phyloP scores from a whole-genome alignment of 2,113 vertebrate species.

The Charadrius vociferus region DNA sequence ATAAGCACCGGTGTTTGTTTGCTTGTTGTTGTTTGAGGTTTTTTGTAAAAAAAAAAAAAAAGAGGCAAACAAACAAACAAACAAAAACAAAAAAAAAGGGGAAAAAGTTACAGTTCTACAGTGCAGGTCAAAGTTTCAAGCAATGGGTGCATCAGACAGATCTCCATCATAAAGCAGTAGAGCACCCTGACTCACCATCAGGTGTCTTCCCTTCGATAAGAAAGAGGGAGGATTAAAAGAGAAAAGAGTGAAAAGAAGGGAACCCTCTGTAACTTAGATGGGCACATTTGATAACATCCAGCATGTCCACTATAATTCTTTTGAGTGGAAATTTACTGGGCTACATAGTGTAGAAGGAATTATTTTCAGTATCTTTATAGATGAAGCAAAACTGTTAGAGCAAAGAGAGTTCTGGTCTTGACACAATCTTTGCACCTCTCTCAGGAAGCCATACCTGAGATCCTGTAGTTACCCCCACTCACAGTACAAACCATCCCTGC shows the following conservation, averaged over 20 bases:
- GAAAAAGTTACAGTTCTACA: not conserved
- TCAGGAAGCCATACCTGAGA: not conserved
- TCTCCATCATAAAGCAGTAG: not conserved
- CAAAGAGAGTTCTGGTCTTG: not conserved
- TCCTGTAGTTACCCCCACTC: not conserved
- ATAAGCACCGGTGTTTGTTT: not conserved
- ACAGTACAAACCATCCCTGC: not conserved
- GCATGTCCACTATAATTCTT: too few relatives aligned
- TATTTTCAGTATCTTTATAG: not conserved
- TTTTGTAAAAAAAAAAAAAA: not conserved
- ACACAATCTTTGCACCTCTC: not conserved
- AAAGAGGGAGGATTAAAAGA: not conserved
- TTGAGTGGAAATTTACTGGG: not conserved
- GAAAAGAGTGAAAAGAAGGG: not conserved
- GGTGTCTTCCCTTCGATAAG: not conserved
- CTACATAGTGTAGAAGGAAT: not conserved
- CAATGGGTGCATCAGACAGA: not conserved
- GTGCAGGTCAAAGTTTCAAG: not conserved
- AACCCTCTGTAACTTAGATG: not conserved
- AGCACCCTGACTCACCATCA: not conserved
- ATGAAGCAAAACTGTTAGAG: not conserved
- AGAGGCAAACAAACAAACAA: too few relatives aligned
- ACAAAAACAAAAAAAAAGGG: not conserved
- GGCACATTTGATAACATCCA: not conserved
- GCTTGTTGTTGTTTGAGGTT: not conserved